Conservation (phyloP, 2,113 vertebrate species). For the Panurus biarmicus region DNA sequence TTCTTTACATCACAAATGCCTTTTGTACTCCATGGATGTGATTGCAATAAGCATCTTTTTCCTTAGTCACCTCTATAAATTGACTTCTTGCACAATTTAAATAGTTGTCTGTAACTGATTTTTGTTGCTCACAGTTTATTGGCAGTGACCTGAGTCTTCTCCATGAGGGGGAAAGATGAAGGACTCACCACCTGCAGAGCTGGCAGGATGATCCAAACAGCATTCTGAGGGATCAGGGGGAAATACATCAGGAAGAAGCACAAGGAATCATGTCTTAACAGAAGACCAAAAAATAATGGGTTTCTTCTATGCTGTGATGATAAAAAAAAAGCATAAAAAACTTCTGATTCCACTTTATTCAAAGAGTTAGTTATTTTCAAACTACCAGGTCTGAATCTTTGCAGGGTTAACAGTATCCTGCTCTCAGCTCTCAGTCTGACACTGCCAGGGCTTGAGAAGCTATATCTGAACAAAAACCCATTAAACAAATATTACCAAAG, state of each 20-base stretch:
- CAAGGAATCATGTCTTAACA: background rate
- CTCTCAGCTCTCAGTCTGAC: background rate
- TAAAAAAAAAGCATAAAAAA: background rate
- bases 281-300: background rate
- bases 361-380: background rate
- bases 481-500: background rate
- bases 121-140: background rate
- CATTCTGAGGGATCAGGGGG: background rate
- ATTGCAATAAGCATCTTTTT: background rate
- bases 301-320: background rate
- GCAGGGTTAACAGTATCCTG: background rate
- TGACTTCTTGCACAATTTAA: background rate
- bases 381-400: background rate
- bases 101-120: background rate
- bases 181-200: background rate
- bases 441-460: background rate
- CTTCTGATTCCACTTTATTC: background rate
- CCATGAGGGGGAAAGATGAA: background rate
- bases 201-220: background rate
- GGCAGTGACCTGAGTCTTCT: background rate
- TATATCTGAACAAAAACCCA: background rate
- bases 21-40: background rate
- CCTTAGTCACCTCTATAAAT: background rate
- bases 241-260: background rate
- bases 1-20: background rate